These are phyloP conservation scores for Eidolon dupreanum DNA, from an alignment of 2,797 vertebrate species.

Conservation along the genomic window DNA sequence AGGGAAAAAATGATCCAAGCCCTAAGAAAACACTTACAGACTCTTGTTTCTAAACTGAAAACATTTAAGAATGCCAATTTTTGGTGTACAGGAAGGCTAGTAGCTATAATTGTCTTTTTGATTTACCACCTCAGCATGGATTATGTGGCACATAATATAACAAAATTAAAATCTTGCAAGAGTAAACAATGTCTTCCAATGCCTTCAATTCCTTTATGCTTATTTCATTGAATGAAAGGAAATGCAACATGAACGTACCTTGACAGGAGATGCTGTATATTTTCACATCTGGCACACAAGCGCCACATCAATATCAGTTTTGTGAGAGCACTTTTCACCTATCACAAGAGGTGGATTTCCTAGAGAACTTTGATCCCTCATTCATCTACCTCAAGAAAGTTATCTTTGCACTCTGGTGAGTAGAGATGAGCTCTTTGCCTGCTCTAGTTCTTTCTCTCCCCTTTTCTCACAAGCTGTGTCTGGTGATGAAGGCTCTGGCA, in stretches of 20 bases:
- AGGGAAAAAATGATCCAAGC: background rate
- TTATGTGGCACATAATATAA: background rate
- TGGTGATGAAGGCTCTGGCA: background rate
- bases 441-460: background rate
- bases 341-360: background rate
- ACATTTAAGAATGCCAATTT: background rate
- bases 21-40: background rate
- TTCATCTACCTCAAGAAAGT: background rate
- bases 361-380: background rate
- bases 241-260: background rate
- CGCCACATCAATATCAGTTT: background rate
- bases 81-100: background rate
- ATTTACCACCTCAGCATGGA: background rate
- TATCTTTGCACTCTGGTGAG: background rate
- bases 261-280: background rate
- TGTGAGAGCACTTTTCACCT: background rate
- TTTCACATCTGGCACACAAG: background rate
- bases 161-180: background rate
- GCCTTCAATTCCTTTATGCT: background rate
- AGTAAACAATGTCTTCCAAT: accelerated
- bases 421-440: background rate
- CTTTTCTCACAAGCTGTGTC: background rate
- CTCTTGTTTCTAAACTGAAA: background rate
- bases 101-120: background rate
- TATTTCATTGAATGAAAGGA: background rate